Evolutionary conservation across 1,140 invertebrate species (phyloP), one percentile per base, ranked within the genome.

Genomic region (Plodia interpunctella): DNA sequence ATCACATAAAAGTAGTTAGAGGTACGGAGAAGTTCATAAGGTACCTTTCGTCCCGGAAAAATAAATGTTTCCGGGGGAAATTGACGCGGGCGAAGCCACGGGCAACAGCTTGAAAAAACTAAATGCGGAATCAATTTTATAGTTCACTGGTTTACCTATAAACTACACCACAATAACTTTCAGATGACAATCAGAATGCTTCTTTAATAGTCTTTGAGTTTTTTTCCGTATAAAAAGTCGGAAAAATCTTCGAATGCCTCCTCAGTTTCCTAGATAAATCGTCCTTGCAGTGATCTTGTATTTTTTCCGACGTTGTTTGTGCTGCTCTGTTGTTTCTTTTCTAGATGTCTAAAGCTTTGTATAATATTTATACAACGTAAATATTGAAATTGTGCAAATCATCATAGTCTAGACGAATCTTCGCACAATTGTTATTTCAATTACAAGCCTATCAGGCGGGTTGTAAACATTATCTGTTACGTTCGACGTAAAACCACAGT

Each of bases 71-170:
- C n/a, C n/a, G n/a, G n/a, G n/a, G n/a, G n/a, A n/a, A n/a, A n/a
- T n/a, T n/a, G n/a, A n/a, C n/a, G n/a, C n/a, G n/a, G n/a, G n/a
- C n/a, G n/a, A n/a, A n/a, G n/a, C n/a, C n/a, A n/a, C n/a, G n/a
- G n/a, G 2, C 21, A 6, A 3, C 21, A 25, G 2, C 30, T 6
- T 32, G 10, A 5, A 32, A 32, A 32, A 32, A 32, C 30, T 32
- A 11, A 32, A 15, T 44, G 38, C 38, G 38, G 51, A 53, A 21
- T 53, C 51, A 53, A 25, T n/a, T 20, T n/a, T 6, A 53, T 13
- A 20, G 51, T n/a, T 13, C 51, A 25, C n/a, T 53, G 51, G 20
- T 53, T 53, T 18, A 53, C 4, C 51, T 25, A 51, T 25, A 20
- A 25, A 25, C 38, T 3, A 15, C 9, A 17, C 1, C 2, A 44